Base-by-base conservation (phyloP, 2,113 vertebrate genomes). In the Podilymbus podiceps region DNA sequence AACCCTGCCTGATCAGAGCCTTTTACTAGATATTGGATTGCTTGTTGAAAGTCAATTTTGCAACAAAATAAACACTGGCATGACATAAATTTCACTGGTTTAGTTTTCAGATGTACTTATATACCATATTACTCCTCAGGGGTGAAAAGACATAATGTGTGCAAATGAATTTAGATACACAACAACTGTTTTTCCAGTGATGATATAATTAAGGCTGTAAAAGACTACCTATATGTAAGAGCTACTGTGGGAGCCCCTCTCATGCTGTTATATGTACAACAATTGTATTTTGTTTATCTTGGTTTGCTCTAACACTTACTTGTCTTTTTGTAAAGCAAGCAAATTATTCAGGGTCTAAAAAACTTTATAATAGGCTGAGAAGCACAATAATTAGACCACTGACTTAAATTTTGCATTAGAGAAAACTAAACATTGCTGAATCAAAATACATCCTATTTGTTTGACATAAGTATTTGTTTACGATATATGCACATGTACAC, bases 191-290 rank as follows among this genome's bases (percentile, higher is more conserved):
- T 97, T 98, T 97, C 95, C 91, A 92, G 88, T 78, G 81, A 85
- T 44, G 60, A 96, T 96, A 95, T 93, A 97, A 98, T 97, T 98
- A 97, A 97, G 94, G 86, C 97, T 91, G 97, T 97, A 97, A 98
- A 98, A 97, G 91, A 93, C 67, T 88, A 86, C 72, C 85, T 93
- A 69, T 91, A 96, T 95, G 90, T 72, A 97, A 97, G 86, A 97
- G 87, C 93, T 96, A 95, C 53, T 96, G 35, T 90, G 96, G 95
- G 97, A 98, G 84, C 84, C 63, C 60, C 92, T 95, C 8, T 0
- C 17, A 28, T 44, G 66, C 56, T 85, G 50, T 83, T 82, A 58
- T 38, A 53, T 33, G 52, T 33, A 81, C 1, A 28, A 66, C 28
- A 89, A 66, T 12, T 1, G 9, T 47, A 72, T 90, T 96, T 96